phyloP scores from a whole-genome alignment of 2,113 vertebrate species.

The Hypanus sabinus region DNA sequence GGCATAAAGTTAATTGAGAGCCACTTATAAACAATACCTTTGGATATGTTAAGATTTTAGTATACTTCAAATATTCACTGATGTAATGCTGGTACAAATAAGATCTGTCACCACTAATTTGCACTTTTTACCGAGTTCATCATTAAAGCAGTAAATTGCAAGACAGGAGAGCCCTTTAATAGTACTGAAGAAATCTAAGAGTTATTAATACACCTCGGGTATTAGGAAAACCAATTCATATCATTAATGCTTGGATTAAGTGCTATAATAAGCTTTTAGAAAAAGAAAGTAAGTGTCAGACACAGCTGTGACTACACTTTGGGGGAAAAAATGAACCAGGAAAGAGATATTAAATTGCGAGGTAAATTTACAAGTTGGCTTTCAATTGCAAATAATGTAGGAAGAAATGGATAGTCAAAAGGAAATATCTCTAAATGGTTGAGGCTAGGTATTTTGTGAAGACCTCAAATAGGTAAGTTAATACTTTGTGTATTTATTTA shows the following conservation, averaged over 20 bases:
- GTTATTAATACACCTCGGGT: neutral
- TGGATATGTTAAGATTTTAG: neutral
- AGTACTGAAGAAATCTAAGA: neutral
- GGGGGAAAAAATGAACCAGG: neutral
- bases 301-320: neutral
- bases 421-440: too few species aligned
- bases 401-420: too few species aligned
- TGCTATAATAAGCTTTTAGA: neutral
- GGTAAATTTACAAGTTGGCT: too few species aligned
- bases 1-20: neutral
- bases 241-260: neutral
- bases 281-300: neutral
- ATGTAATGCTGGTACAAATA: neutral
- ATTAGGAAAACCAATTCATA: neutral
- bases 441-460: too few species aligned
- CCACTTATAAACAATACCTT: neutral
- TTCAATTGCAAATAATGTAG: too few species aligned
- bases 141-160: neutral
- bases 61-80: neutral
- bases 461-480: too few species aligned
- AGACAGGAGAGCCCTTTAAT: neutral
- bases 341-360: too few species aligned
- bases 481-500: too few species aligned
- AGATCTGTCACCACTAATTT: neutral
- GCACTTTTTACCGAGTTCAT: neutral